These are phyloP conservation scores for Vipera latastei DNA, from an alignment of 2,797 vertebrate species.

Conservation along the genomic window DNA sequence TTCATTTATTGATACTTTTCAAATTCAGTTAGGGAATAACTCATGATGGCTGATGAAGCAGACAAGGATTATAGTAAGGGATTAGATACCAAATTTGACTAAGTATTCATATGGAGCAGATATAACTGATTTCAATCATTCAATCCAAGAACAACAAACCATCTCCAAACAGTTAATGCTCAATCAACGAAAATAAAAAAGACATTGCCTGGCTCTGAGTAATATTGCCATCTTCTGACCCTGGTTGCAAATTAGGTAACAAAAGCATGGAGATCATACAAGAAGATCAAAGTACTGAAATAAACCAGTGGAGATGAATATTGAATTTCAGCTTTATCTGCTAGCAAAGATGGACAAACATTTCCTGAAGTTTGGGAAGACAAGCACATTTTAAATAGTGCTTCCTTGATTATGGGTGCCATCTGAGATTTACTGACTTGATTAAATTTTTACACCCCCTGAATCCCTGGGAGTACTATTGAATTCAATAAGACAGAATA, in stretches of 20 bases:
- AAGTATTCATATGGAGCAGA: neutral
- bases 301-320: conserved; percentile 38
- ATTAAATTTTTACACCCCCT: neutral
- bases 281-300: neutral
- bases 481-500: neutral
- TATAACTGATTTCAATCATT: neutral
- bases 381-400: neutral
- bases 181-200: neutral
- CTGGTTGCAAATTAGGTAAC: neutral
- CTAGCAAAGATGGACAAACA: conserved; percentile 1
- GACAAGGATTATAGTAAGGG: neutral
- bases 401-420: neutral
- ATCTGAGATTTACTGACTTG: neutral
- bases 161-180: neutral
- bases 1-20: neutral
- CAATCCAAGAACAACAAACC: neutral
- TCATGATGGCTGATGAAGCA: neutral
- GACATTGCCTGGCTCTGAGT: neutral
- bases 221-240: conserved; percentile 7
- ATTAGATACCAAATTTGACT: neutral
- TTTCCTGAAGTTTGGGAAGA: neutral
- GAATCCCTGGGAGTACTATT: neutral
- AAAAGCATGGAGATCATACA: neutral
- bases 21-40: neutral
- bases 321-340: neutral